Evolutionary conservation across 1,140 invertebrate species (phyloP).

Genomic region (Pygmarrhopalites habei): DNA sequence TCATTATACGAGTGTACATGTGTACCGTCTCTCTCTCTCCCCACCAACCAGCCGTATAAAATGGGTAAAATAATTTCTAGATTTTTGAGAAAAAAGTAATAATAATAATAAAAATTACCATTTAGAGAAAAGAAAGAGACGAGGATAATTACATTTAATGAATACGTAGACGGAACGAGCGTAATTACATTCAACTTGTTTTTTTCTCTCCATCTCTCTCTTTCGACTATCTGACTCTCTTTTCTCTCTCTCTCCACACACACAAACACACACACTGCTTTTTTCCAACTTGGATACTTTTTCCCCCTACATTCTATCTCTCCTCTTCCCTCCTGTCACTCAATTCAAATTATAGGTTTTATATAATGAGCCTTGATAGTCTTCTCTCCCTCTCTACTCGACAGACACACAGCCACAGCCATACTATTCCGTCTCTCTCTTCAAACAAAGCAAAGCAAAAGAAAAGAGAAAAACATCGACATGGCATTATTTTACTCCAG

Average conservation of each 20-base stretch:
- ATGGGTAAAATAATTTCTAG: slow-evolving; percentile 5
- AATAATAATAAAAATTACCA: slow-evolving; percentile 20
- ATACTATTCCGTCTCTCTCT: not conserved
- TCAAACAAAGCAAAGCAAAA: not conserved
- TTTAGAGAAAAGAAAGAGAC: slow-evolving; percentile 5
- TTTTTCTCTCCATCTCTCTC: not conserved
- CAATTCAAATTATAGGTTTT: slow-evolving; percentile 21
- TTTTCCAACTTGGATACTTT: too few relatives aligned
- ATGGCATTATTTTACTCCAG: too few relatives aligned
- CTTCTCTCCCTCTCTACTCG: not conserved
- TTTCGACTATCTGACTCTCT: too few relatives aligned
- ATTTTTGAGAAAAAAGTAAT: slow-evolving; percentile 6
- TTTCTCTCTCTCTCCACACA: too few relatives aligned
- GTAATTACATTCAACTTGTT: slow-evolving; percentile 3
- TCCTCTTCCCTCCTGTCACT: slow-evolving; percentile 14
- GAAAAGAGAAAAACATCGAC: too few relatives aligned
- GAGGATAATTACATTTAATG: slow-evolving; percentile 17
- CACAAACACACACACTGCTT: too few relatives aligned
- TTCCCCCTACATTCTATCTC: not conserved
- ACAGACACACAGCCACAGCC: not conserved
- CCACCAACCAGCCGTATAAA: too few relatives aligned
- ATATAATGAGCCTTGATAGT: slow-evolving; percentile 13
- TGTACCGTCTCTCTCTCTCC: too few relatives aligned
- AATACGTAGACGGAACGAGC: slow-evolving; percentile 5
- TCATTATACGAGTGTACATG: too few relatives aligned